Evolutionary conservation across 2,888 invertebrate species (phyloP), one percentile per base, ranked within the genome.

Genomic region (Charanyca ferruginea): DNA sequence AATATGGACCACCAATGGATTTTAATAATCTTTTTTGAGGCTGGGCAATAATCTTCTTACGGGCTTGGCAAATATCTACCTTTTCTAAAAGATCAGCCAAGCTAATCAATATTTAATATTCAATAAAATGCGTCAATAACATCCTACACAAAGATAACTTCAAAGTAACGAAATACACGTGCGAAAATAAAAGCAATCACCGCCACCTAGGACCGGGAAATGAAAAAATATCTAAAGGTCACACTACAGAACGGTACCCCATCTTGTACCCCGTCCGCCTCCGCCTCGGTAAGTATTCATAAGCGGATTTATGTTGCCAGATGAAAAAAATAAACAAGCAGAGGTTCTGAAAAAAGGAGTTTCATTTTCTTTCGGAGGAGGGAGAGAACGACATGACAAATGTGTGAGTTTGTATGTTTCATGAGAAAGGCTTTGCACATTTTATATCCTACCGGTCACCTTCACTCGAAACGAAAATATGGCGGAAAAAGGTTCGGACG

Each of bases 261-360:
- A 20, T 48, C 47, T 53, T 7, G 49, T 52, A 28, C 52, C 13
- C 16, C 60, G 44, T 25, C 25, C 32, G 47, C 54, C 49, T 44
- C 23, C 22, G n/a, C 66, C 66, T 73, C 62, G 23, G 77, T 64
- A 70, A 77, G 61, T 77, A 77, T 77, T 77, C 78, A 77, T 77
- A 77, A 77, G 64, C 64, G 25, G 72, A 77, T 74, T 78, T 74
- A 70, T 62, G 65, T 58, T 44, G 11, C 61, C 20, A 64, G 41
- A 63, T 63, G 73, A 62, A 77, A 73, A 73, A 76, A 77, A 77
- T 62, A 69, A 63, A 77, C 60, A 77, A 64, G 45, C 18, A 42
- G 23, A 38, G 28, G 45, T 48, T 62, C 54, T 48, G 58, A 62
- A 66, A 69, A 76, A 74, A 66, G 52, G 54, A 67, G 74, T 77